Evolutionary conservation across 2,888 invertebrate species (phyloP).

Genomic region (Napeogenes sylphis): DNA sequence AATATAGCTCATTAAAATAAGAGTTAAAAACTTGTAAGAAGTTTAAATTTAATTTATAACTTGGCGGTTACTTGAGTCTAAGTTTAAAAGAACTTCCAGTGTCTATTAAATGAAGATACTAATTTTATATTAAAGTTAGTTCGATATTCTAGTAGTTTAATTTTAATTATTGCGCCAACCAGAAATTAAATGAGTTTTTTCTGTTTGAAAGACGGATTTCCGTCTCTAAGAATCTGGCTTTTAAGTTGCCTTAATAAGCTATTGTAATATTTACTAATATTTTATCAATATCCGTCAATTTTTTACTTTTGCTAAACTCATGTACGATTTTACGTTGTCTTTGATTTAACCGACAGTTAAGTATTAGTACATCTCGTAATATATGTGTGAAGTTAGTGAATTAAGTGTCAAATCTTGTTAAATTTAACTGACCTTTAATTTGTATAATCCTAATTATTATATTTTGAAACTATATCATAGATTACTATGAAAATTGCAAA

Average conservation of each 20-base stretch:
- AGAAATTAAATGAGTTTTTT: not conserved
- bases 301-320: not conserved
- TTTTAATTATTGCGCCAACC: no score
- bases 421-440: conserved; percentile 2
- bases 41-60: not conserved
- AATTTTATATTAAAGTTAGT: no score
- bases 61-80: not conserved
- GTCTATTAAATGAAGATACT: not conserved
- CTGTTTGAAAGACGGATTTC: not conserved
- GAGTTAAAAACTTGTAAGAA: not conserved
- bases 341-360: conserved; percentile 2
- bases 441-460: not conserved
- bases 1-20: not conserved
- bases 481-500: no score
- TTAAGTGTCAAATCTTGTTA: not conserved
- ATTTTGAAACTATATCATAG: not conserved
- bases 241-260: not conserved
- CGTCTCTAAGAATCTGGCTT: not conserved
- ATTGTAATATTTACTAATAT: no score
- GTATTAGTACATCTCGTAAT: not conserved
- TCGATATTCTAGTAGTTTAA: no score
- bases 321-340: no score
- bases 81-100: not conserved
- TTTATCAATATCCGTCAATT: no score
- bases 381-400: not conserved